Conservation (phyloP, 2,888 invertebrate species). For the Odontomyia ornata region DNA sequence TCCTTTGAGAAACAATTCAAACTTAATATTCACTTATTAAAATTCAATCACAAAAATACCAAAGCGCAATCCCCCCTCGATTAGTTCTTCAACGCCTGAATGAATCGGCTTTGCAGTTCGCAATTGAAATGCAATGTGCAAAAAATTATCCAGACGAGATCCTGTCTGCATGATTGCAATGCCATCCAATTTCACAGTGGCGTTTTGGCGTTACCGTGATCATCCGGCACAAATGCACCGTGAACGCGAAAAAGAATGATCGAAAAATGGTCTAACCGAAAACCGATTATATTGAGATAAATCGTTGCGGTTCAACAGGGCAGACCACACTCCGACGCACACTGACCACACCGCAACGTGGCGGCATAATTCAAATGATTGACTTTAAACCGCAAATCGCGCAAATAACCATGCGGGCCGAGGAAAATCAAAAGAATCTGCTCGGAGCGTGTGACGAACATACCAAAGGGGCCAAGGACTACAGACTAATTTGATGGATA, state of each 20-base stretch:
- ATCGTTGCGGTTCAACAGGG: conserved; percentile 54
- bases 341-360: conserved; percentile 5
- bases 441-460: neutral
- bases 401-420: conserved; percentile 23
- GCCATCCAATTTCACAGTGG: conserved; percentile 21
- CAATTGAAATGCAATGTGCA: neutral
- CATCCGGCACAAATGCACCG: neutral
- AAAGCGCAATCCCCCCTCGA: neutral
- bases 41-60: no score
- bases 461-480: conserved; percentile 17
- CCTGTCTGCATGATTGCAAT: conserved; percentile 29
- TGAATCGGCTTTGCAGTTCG: neutral
- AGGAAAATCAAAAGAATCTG: conserved; percentile 1
- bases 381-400: conserved; percentile 32
- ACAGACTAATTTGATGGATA: neutral
- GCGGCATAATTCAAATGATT: conserved; percentile 22
- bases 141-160: conserved; percentile 23
- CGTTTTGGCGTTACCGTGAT: neutral
- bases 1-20: no score
- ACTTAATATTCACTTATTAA: no score
- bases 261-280: conserved; percentile 29
- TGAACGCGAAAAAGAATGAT: neutral
- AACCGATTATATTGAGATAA: conserved; percentile 53
- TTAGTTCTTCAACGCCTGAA: neutral
- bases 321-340: conserved; percentile 49